Evolutionary conservation across 2,113 vertebrate genomes (phyloP), one percentile per base, ranked within the genome.

Genomic region (Verasper variegatus): DNA sequence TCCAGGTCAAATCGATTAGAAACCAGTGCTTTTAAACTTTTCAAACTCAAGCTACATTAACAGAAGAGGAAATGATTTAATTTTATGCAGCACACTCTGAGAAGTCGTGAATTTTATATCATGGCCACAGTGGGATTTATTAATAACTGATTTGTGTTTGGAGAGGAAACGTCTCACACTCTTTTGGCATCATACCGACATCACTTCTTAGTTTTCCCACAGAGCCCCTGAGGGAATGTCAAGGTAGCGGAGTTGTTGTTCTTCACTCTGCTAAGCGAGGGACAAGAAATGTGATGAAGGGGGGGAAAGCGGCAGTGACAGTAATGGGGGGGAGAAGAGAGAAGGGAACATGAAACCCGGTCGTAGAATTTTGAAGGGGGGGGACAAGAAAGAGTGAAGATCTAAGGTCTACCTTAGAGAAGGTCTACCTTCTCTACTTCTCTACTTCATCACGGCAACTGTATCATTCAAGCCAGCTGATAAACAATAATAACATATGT

Each of bases 201-300:
- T 78, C 68, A 70, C n/a, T 27, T 84, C 60, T 66, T 73, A 66
- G 71, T 80, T 74, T 61, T 47, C 63, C 31, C 6, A 20, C 31
- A 14, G 27, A 45, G n/a, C 8, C 76, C 74, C 66, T n/a, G 54
- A 57, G 66, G 81, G 69, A 77, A 84, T 74, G 74, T 81, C 72
- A 75, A 14, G 35, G 55, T 31, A 61, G 66, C 51, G 37, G 45
- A 74, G 60, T 71, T 73, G 70, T 69, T 27, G 52, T 67, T 75
- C 65, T 62, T 89, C 40, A 74, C 72, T 83, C 57, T 56, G 37
- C 42, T 78, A 45, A 45, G 42, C 13, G 76, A 67, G 37, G 56
- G 59, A 76, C 65, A 66, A 52, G 68, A 76, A 74, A 82, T 77
- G 65, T 82, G 68, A 82, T 72, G 54, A 58, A 23, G 64, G 64